Percentiles rank a stretch among this genome's conserved stretches.
Evolutionary conservation across 2,888 invertebrate genomes (phyloP).

Genomic region (Orthonychiurus folsomi): DNA sequence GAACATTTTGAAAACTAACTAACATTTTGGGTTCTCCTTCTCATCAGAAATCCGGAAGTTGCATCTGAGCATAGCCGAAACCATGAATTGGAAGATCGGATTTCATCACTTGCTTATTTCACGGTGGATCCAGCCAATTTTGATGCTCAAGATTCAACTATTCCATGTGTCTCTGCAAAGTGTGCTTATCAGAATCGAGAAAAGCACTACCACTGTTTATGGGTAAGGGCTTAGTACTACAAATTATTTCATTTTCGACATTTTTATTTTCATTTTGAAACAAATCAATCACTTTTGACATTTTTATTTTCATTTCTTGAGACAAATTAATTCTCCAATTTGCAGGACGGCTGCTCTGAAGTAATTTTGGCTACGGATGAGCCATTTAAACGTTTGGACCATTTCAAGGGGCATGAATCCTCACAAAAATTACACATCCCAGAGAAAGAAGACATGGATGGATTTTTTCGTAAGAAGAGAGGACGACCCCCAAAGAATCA

Average conservation of each 20-base stretch:
- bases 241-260: neutral
- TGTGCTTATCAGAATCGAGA: slow-evolving; percentile 65
- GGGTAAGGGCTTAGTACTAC: slow-evolving; percentile 59
- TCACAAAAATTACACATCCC: slow-evolving; percentile 50
- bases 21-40: slow-evolving; percentile 16
- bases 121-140: slow-evolving; percentile 52
- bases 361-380: slow-evolving; percentile 67
- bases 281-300: neutral
- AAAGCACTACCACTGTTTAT: slow-evolving; percentile 81
- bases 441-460: slow-evolving; percentile 47
- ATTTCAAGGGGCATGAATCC: slow-evolving; percentile 75
- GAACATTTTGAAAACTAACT: too few relatives aligned
- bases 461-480: slow-evolving; percentile 83
- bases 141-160: slow-evolving; percentile 40
- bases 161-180: slow-evolving; percentile 46
- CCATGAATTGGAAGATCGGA: slow-evolving; percentile 78
- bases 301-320: neutral
- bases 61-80: slow-evolving; percentile 78
- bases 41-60: slow-evolving; percentile 50
- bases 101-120: slow-evolving; percentile 66
- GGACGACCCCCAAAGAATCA: slow-evolving; percentile 96
- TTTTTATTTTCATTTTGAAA: neutral
- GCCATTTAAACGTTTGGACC: slow-evolving; percentile 70
- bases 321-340: slow-evolving; percentile 26
- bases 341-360: slow-evolving; percentile 67